Evolutionary conservation across 2,888 invertebrate genomes (phyloP), one percentile per base, ranked within the genome.

Genomic region (Belgica antarctica): DNA sequence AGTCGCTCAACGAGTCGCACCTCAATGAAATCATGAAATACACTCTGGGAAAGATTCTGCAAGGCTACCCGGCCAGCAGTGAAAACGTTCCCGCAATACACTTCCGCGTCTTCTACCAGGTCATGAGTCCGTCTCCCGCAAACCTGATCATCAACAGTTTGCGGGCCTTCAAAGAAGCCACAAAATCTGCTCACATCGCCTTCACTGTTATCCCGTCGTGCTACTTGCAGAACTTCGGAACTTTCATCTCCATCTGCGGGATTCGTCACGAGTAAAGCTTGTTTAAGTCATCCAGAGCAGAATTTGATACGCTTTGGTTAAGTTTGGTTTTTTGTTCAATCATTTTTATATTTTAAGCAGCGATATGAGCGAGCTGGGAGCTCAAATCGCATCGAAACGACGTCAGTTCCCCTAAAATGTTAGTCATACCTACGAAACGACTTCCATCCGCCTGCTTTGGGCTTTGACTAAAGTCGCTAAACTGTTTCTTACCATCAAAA

Each of bases 161-260:
- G 62, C 76, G 81, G 70, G 78, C 81, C 71, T 78, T 81, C 72
- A 78, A 79, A 31, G 74, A 76, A 52, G 83, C 85, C 77, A 76
- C 83, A 78, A 82, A 82, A 76, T 74, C 82, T 78, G 75, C 78
- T 76, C 80, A 81, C 65, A 83, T 90, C 73, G 88, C 88, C 71
- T 87, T 87, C 74, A 90, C 89, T 12, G 83, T 89, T 72, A 84
- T 92, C 80, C 93, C 93, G 66, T 92, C 91, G 73, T 84, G 86
- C 73, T 88, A 88, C 78, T 83, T 93, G 76, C 89, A 91, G 81
- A 89, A 88, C 81, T 87, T 88, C 73, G 87, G 87, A 82, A 90
- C 90, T 75, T 90, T 90, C 82, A 83, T 93, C 74, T 92, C 92
- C 72, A 86, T 93, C 78, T 89, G 89, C 80, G 92, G 91, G 19